These are phyloP conservation scores for Dusona sp. DNA, from an alignment of 2,888 invertebrate species.

Conservation along the genomic window DNA sequence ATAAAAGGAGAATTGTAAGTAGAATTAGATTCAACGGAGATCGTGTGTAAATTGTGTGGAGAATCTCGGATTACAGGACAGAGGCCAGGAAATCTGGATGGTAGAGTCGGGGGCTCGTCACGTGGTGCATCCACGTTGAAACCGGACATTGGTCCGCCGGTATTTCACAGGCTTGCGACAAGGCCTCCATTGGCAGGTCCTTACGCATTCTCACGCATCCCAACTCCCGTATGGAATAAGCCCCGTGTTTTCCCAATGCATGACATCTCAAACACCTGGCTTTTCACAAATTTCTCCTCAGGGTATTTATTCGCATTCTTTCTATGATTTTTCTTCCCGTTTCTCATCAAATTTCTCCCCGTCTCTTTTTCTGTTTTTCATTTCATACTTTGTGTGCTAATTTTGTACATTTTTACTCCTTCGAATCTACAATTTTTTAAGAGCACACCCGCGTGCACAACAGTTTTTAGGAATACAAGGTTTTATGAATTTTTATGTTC, in stretches of 20 bases:
- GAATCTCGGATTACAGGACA: constrained; percentile 80
- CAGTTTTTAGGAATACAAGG: neutral
- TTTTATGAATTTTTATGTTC: neutral
- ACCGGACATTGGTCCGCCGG: constrained; percentile 86
- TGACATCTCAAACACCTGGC: constrained; percentile 91
- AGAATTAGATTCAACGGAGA: neutral
- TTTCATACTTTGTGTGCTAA: neutral
- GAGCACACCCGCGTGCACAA: neutral
- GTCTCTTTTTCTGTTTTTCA: constrained; percentile 1
- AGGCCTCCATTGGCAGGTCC: constrained; percentile 94
- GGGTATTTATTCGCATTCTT: constrained; percentile 86
- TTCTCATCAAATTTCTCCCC: constrained; percentile 44
- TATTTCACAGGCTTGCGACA: constrained; percentile 84
- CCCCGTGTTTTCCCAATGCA: constrained; percentile 92
- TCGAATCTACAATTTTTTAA: neutral
- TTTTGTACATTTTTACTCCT: constrained; percentile 1
- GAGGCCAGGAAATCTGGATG: constrained; percentile 79
- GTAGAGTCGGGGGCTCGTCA: constrained; percentile 82
- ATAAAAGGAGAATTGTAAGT: neutral
- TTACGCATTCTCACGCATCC: constrained; percentile 95
- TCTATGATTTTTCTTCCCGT: constrained; percentile 51
- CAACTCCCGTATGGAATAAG: constrained; percentile 91
- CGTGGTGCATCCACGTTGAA: constrained; percentile 81
- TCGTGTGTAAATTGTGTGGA: constrained; percentile 58
- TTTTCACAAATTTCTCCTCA: constrained; percentile 93